These are phyloP conservation scores for Pantherophis guttatus DNA, from an alignment of 2,113 vertebrate species.

Conservation along the genomic window DNA sequence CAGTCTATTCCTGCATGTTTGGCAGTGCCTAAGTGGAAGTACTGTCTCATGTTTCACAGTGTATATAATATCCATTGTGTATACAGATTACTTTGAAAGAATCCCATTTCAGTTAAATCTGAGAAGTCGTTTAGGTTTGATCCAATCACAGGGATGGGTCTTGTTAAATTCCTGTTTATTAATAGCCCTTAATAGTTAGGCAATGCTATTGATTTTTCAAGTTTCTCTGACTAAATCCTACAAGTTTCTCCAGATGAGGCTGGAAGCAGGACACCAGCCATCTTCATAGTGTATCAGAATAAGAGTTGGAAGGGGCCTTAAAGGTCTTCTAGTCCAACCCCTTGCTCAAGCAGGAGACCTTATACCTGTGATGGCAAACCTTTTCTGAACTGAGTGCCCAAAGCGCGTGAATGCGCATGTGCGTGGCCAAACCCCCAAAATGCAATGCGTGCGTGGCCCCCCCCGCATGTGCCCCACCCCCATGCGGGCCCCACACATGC, in stretches of 20 bases:
- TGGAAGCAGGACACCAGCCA: neutral
- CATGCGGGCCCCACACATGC: too few relatives aligned
- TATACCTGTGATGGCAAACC: neutral
- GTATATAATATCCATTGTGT: neutral
- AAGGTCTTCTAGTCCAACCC: neutral
- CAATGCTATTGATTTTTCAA: neutral
- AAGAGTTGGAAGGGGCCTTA: neutral
- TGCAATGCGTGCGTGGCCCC: too few relatives aligned
- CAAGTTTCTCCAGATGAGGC: neutral
- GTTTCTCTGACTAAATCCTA: neutral
- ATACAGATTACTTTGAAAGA: neutral
- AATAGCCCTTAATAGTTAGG: neutral
- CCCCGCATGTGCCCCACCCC: too few relatives aligned
- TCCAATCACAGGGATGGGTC: neutral
- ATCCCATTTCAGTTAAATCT: neutral
- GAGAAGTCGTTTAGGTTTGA: neutral
- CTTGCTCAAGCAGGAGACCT: neutral
- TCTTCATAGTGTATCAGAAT: neutral
- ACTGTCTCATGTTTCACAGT: neutral
- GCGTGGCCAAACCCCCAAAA: too few relatives aligned
- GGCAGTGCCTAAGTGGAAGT: neutral
- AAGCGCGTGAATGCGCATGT: too few relatives aligned
- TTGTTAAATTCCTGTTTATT: neutral
- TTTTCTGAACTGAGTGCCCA: too few relatives aligned
- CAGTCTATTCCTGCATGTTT: neutral